Evolutionary conservation across 2,797 vertebrate genomes (phyloP), one percentile per base, ranked within the genome.

Genomic region (Sandelia bainsii): DNA sequence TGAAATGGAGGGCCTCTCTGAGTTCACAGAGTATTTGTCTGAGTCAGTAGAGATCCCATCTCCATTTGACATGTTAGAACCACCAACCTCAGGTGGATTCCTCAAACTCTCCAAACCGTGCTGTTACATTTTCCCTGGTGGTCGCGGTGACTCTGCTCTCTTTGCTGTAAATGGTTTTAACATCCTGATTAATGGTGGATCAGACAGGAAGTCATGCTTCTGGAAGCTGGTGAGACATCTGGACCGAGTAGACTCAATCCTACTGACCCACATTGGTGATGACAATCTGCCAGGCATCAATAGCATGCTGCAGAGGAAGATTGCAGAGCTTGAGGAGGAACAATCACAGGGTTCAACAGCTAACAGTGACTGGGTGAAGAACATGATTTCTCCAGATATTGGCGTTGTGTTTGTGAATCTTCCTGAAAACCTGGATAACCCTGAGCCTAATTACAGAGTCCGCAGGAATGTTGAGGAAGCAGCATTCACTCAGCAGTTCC

Each of bases 81-180:
- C 98, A 20, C 98, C 98, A 32, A 96, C 97, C 1, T 99, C 98
- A 4, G 98, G 98, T 29, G 97, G 98, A 5, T 99, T 98, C 87
- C 91, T 99, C 51, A 99, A 99, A 87, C 96, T 99, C 79, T 99
- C 97, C 54, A 99, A 99, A 83, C 98, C 98, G 4, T 99, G 98
- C 91, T 99, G 98, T 83, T 99, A 99, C 48, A 99, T 99, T 89
- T 99, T 99, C 73, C 98, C 98, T 0, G 98, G 96, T 0, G 98
- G 98, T 44, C 93, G 93, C 32, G 98, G 98, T 0, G 98, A 99
- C 83, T 98, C 97, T 7, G 97, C 98, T 19, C 90, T 99, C 44
- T 99, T 99, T 72, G 97, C 97, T 2, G 98, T 99, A 59, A 99
- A 99, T 1, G 98, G 98, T 56, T 99, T 99, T 92, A 99, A 99